Evolutionary conservation across 2,888 invertebrate genomes (phyloP), one percentile per base, ranked within the genome.

Genomic region (Cheilosia vernalis): DNA sequence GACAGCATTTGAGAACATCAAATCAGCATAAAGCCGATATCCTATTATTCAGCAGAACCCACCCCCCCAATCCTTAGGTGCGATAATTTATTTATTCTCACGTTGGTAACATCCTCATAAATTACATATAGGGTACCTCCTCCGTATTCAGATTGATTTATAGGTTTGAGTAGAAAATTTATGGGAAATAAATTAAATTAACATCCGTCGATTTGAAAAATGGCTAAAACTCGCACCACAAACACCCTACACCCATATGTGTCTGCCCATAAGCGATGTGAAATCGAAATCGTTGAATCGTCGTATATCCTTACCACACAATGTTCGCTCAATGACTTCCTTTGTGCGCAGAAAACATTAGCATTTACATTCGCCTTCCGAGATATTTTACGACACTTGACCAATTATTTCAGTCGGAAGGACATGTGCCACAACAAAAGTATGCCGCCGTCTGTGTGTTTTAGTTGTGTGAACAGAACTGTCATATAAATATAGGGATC

Each of bases 101-200:
- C 73, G 66, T 74, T 74, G 56, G 49, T 63, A 56, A 70, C 76
- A 76, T 60, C 51, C 82, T 77, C 70, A 76, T 82, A 82, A 82
- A 82, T 82, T 66, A 44, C 49, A 21, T 49, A 56, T n/a, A n/a
- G n/a, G n/a, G n/a, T n/a, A n/a, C n/a, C 10, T 40, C 56, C 51
- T 21, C 69, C 73, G 37, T 47, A 60, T 56, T 44, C 69, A 51
- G 69, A 74, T 73, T 84, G 83, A 84, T 84, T 84, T 84, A 84
- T 84, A 53, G 83, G 74, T 84, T 84, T 64, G 73, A 74, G 73
- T 84, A 79, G 3, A 64, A 64, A 84, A 79, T 84, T 79, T 79
- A 84, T 84, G 44, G 79, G 67, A 79, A 79, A 84, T 84, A 84
- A 84, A 84, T 84, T 84, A 84, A 84, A 79, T 84, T 69, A 84